A percentile compares a stretch with the other conserved stretches of the same genome.
phyloP scores from a whole-genome alignment of 2,888 invertebrate species.

The Papilio gigon region DNA sequence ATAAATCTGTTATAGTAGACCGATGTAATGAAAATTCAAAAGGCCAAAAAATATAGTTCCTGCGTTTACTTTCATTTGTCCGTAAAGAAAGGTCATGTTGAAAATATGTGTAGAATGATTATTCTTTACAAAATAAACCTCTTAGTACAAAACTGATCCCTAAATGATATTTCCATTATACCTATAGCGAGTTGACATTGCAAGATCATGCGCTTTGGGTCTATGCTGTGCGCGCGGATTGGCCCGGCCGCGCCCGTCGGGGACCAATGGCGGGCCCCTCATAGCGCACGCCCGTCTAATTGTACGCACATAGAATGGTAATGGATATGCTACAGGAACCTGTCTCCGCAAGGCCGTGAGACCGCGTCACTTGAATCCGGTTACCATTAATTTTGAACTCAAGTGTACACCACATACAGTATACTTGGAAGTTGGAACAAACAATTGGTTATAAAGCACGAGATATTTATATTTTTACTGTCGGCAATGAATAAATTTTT shows the following conservation, averaged over 20 bases:
- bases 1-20: too few species aligned
- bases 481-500: too few species aligned
- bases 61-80: too few species aligned
- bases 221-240: conserved; percentile 58
- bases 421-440: background rate
- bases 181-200: conserved; percentile 29
- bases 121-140: too few species aligned
- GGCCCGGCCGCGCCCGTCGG: conserved; percentile 61
- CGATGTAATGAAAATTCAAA: background rate
- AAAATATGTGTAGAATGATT: too few species aligned
- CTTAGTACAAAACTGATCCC: background rate
- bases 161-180: background rate
- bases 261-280: conserved; percentile 59
- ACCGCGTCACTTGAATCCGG: conserved; percentile 6
- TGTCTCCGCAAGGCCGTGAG: conserved; percentile 19
- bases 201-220: conserved; percentile 40
- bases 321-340: conserved; percentile 26
- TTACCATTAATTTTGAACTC: conserved; percentile 8
- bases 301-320: conserved; percentile 57
- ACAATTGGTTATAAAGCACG: background rate
- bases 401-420: background rate
- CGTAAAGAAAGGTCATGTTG: too few species aligned
- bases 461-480: background rate
- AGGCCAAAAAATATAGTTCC: too few species aligned
- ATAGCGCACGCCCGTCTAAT: conserved; percentile 62